Evolutionary conservation across 2,113 vertebrate species (phyloP), one percentile per base, ranked within the genome.

Genomic region (Eurypyga helias): DNA sequence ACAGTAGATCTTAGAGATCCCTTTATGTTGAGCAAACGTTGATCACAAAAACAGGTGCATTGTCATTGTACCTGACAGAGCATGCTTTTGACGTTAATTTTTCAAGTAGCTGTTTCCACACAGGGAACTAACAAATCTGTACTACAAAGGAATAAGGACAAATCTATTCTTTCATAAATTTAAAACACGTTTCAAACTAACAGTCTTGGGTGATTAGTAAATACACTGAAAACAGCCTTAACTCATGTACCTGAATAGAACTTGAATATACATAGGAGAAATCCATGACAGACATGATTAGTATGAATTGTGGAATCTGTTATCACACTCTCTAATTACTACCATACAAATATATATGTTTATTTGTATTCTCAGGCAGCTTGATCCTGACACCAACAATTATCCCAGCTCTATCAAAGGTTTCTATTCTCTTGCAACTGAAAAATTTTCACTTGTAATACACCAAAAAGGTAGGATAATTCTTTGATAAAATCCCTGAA

Each of bases 21-120:
- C 60, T 82, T 87, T 96, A 76, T 80, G 87, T 54, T 95, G 93
- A 94, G 66, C 58, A 89, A 93, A 97, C 76, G 34, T 81, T 91
- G 75, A 83, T 62, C 1, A 1, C 49, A 70, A 70, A 87, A 83
- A 29, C 4, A 45, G 57, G 4, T 76, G 51, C 38, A 76, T 89
- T 77, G 43, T 57, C 36, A 46, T 43, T 84, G 51, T 87, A 84
- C 73, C 89, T 92, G 89, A 82, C n/a, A 90, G 49, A 80, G 29
- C 10, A 38, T 46, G 38, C 11, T 43, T 93, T 90, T 95, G 52
- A 80, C 38, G 83, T 60, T 84, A 85, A n/a, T 95, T 92, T 89
- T 85, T 67, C 86, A 92, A 90, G 29, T 11, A 89, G 29, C 0
- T 0, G 58, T 70, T 78, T 77, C 82, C 57, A 90, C 69, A 87